Conservation (phyloP, 2,888 invertebrate genomes). For the Apamea sordens region DNA sequence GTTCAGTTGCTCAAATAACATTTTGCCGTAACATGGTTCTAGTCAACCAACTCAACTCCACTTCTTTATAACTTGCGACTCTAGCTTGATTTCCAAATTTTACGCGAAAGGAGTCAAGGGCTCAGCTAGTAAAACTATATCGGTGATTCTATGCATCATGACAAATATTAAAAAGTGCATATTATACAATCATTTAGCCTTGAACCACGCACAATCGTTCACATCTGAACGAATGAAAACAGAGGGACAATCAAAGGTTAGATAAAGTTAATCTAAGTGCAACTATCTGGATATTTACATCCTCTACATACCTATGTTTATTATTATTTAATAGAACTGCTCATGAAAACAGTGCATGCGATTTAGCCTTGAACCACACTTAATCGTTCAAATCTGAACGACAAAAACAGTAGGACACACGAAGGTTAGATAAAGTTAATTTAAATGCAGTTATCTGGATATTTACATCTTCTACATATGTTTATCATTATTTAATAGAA, state of each 20-base stretch:
- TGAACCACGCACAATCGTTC: constrained; percentile 27
- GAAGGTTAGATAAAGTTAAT: constrained; percentile 39
- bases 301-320: background rate
- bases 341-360: constrained; percentile 2
- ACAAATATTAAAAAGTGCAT: background rate
- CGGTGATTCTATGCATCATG: background rate
- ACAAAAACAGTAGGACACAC: constrained; percentile 19
- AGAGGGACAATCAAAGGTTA: constrained; percentile 19
- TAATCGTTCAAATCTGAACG: constrained; percentile 29
- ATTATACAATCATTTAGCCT: background rate
- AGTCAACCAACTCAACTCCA: background rate
- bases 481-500: background rate
- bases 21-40: background rate
- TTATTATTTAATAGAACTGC: background rate
- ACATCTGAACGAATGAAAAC: constrained; percentile 10
- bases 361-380: constrained; percentile 32
- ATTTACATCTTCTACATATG: constrained; percentile 11
- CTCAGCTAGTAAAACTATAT: background rate
- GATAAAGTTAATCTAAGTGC: constrained; percentile 29
- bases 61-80: background rate
- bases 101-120: too few species aligned
- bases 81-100: background rate
- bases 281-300: constrained; percentile 25
- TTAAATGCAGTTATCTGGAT: constrained; percentile 18
- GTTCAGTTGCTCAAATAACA: background rate